Evolutionary conservation across 2,113 vertebrate genomes (phyloP).

Genomic region (Otis tarda): DNA sequence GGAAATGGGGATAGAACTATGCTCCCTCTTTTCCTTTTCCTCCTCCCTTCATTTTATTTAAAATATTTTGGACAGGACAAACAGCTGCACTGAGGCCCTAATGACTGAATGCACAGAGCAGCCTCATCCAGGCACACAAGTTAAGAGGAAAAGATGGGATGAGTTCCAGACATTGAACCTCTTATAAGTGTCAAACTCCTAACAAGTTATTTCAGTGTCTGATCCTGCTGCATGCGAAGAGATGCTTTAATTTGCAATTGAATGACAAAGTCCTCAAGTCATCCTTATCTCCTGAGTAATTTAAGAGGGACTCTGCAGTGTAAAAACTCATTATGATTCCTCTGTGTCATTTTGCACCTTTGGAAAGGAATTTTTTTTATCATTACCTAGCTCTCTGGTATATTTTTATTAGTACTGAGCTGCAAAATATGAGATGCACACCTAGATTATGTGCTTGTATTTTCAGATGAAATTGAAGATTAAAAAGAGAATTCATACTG

Average conservation of each 20-base stretch:
- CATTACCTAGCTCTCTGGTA: neutral
- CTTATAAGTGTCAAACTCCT: conserved; percentile 19
- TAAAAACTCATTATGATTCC: conserved; percentile 37
- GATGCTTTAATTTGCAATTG: conserved; percentile 62
- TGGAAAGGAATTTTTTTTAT: conserved; percentile 24
- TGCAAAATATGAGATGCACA: neutral
- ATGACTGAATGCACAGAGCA: neutral
- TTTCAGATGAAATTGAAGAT: conserved; percentile 34
- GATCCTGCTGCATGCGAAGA: conserved; percentile 35
- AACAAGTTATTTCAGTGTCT: conserved; percentile 30
- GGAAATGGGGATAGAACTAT: neutral
- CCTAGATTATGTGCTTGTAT: conserved; percentile 16
- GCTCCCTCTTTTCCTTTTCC: neutral
- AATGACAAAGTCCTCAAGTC: conserved; percentile 57
- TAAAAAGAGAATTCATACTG: neutral
- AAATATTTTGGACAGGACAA: neutral
- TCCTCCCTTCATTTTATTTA: neutral
- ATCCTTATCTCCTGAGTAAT: conserved; percentile 42
- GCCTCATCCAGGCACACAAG: neutral
- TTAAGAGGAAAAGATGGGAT: neutral
- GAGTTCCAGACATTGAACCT: conserved; percentile 10
- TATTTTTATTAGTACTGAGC: conserved; percentile 25
- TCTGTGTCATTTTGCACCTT: conserved; percentile 37
- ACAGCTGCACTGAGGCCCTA: neutral
- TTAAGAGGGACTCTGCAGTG: conserved; percentile 22